Conservation (phyloP, 2,797 vertebrate genomes). For the Pseudochaenichthys georgianus region DNA sequence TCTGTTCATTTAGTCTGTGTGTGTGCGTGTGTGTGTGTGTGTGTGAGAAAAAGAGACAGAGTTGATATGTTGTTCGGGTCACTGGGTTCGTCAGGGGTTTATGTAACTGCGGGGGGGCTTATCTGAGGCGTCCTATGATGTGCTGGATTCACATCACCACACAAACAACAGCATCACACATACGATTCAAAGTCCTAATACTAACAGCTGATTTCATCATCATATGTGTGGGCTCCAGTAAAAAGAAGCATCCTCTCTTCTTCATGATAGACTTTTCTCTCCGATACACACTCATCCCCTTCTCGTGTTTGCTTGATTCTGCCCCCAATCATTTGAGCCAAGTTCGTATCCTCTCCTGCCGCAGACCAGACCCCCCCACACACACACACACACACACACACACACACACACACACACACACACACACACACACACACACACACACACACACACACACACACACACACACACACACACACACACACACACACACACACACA, state of each 20-base stretch:
- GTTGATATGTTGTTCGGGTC: constrained; percentile 30
- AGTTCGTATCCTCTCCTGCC: constrained; percentile 41
- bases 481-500: too few relatives aligned
- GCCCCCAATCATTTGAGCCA: constrained; percentile 35
- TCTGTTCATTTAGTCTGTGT: not conserved
- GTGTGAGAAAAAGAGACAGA: constrained; percentile 12
- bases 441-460: too few relatives aligned
- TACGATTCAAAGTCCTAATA: not conserved
- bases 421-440: too few relatives aligned
- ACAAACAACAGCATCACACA: constrained; percentile 13
- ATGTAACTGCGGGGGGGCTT: constrained; percentile 68
- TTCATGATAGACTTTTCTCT: constrained; percentile 33
- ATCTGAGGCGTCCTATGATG: constrained; percentile 38
- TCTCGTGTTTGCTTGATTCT: constrained; percentile 32
- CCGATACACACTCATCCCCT: constrained; percentile 18
- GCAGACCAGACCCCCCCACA: too few relatives aligned
- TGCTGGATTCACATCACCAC: constrained; percentile 27
- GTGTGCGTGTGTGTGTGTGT: not conserved
- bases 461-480: too few relatives aligned
- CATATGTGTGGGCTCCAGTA: not conserved
- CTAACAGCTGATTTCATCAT: not conserved
- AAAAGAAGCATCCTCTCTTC: constrained; percentile 2
- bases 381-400: too few relatives aligned
- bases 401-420: too few relatives aligned
- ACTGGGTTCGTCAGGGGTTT: constrained; percentile 41